A percentile compares a stretch with the other conserved stretches of the same genome.
Evolutionary conservation across 1,140 invertebrate genomes (phyloP).

Genomic region (Aphaenogaster rudis): DNA sequence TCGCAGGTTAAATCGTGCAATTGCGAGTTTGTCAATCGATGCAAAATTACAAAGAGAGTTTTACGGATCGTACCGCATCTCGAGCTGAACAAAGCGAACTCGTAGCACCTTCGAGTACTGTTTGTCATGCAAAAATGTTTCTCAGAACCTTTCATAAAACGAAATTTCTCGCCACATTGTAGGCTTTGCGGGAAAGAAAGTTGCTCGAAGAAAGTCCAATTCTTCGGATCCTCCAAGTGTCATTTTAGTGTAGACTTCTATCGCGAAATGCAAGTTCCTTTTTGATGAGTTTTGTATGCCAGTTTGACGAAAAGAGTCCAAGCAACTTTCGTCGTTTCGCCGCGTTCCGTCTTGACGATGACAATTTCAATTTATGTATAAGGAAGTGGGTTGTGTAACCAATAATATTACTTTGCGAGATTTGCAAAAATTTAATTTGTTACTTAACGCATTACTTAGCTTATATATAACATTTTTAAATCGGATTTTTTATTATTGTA

Average conservation of each 20-base stretch:
- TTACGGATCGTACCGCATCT: neutral
- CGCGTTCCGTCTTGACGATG: neutral
- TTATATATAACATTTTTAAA: neutral
- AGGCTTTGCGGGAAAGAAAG: neutral
- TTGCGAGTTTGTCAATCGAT: neutral
- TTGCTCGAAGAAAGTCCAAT: neutral
- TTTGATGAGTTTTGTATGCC: neutral
- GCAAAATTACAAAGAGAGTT: neutral
- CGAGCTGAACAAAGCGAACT: neutral
- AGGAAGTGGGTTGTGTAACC: neutral
- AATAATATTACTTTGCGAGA: neutral
- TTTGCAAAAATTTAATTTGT: neutral
- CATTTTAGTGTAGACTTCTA: neutral
- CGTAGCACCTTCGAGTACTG: neutral
- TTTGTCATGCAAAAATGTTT: conserved; percentile 2
- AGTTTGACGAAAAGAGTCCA: neutral
- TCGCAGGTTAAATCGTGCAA: neutral
- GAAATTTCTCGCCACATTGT: neutral
- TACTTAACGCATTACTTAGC: neutral
- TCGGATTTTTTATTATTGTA: neutral
- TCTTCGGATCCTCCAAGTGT: neutral
- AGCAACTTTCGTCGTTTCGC: neutral
- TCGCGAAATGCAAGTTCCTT: neutral
- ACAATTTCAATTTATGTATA: neutral
- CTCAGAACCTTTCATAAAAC: neutral